phyloP scores from a whole-genome alignment of 2,888 invertebrate species.

The Ferdinandea cuprea region DNA sequence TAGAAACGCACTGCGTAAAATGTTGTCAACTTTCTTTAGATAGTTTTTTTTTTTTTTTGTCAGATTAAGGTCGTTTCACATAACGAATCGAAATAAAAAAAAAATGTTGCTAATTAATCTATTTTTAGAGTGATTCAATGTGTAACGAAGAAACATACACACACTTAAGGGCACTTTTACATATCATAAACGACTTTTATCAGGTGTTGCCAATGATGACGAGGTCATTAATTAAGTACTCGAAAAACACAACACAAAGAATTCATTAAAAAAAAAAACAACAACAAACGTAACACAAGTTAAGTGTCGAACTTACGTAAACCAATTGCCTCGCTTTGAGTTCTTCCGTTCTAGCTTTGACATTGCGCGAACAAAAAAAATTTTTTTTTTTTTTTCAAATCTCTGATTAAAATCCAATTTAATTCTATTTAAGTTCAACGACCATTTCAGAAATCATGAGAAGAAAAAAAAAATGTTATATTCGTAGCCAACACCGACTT shows the following conservation, averaged over 20 bases:
- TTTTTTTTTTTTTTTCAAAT: too few species aligned
- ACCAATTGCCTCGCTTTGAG: slow-evolving; percentile 82
- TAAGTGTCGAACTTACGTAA: slow-evolving; percentile 80
- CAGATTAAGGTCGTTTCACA: slow-evolving; percentile 60
- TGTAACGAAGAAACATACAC: slow-evolving; percentile 15
- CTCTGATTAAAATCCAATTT: slow-evolving; percentile 14
- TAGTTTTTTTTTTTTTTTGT: slow-evolving; percentile 1
- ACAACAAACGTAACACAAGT: too few species aligned
- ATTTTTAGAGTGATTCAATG: slow-evolving; percentile 35
- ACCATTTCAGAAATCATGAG: slow-evolving; percentile 66
- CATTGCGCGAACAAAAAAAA: slow-evolving; percentile 49
- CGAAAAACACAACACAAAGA: neutral
- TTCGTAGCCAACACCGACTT: slow-evolving; percentile 15
- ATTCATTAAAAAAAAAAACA: neutral
- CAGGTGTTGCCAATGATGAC: slow-evolving; percentile 23
- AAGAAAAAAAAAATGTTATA: neutral
- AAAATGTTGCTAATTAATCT: slow-evolving; percentile 44
- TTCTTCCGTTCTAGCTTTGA: slow-evolving; percentile 77
- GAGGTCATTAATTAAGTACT: slow-evolving; percentile 43
- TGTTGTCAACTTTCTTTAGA: slow-evolving; percentile 55
- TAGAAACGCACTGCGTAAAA: slow-evolving; percentile 58
- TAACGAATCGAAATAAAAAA: slow-evolving; percentile 20
- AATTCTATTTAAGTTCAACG: slow-evolving; percentile 23
- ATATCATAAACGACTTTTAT: slow-evolving; percentile 36
- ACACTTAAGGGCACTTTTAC: slow-evolving; percentile 32